Evolutionary conservation across 2,113 vertebrate species (phyloP).

Genomic region (Bagarius yarrelli): DNA sequence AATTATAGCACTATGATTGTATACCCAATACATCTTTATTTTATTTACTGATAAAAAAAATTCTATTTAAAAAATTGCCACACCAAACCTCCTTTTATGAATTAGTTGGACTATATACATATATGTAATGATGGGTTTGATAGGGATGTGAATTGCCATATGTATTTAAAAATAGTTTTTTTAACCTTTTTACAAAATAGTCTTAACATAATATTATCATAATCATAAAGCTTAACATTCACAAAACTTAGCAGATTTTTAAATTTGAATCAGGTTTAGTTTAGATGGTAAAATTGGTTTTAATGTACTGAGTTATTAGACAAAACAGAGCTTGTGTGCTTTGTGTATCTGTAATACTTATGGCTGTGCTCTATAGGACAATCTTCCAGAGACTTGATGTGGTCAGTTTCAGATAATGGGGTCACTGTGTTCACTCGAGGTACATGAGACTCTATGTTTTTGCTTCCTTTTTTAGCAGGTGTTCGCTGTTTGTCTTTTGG

Average conservation of each 20-base stretch:
- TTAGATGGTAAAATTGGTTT: background rate
- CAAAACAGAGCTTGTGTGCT: background rate
- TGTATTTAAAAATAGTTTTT: no score
- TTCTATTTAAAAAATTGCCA: background rate
- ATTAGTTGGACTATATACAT: background rate
- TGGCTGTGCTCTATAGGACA: slow-evolving; percentile 48
- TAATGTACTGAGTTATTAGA: background rate
- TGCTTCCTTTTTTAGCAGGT: slow-evolving; percentile 47
- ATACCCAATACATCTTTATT: background rate
- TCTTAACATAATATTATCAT: background rate
- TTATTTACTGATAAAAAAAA: background rate
- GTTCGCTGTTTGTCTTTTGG: slow-evolving; percentile 53
- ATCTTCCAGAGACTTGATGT: slow-evolving; percentile 33
- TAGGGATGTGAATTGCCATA: background rate
- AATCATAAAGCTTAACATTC: background rate
- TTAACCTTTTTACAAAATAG: background rate
- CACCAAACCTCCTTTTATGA: background rate
- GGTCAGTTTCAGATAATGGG: slow-evolving; percentile 46
- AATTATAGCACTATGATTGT: background rate
- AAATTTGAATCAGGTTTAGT: background rate
- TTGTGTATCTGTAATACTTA: slow-evolving; percentile 59
- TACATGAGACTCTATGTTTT: slow-evolving; percentile 14
- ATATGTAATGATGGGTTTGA: background rate
- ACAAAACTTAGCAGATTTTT: background rate
- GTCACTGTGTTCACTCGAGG: fast-evolving